Evolutionary conservation across 2,113 vertebrate genomes (phyloP).

Genomic region (Ploceus nigricollis): DNA sequence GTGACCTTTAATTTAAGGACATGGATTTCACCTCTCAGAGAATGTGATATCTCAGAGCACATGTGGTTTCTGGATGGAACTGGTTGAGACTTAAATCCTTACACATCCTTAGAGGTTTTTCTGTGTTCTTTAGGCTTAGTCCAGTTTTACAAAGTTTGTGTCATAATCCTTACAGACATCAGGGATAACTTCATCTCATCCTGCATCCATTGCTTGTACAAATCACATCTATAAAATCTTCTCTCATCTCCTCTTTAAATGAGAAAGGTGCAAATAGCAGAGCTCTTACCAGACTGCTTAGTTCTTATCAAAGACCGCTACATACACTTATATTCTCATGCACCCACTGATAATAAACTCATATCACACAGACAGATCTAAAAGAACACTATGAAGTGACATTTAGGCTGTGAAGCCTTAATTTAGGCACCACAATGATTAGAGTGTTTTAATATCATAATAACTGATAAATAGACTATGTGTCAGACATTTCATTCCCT

Average conservation of each 20-base stretch:
- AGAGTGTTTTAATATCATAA: constrained; percentile 76
- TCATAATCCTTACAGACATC: background rate
- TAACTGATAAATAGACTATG: constrained; percentile 79
- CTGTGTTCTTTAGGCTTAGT: background rate
- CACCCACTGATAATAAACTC: constrained; percentile 27
- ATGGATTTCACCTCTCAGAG: background rate
- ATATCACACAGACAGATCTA: constrained; percentile 52
- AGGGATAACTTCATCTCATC: background rate
- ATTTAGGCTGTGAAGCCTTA: constrained; percentile 71
- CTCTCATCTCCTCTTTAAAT: background rate
- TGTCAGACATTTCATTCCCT: constrained; percentile 78
- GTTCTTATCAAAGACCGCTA: background rate
- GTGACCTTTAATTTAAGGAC: background rate
- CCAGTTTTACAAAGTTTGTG: background rate
- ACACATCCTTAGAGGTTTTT: background rate
- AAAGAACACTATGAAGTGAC: constrained; percentile 63
- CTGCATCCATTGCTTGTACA: background rate
- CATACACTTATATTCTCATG: background rate
- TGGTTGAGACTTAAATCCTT: background rate
- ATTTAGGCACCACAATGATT: constrained; percentile 73
- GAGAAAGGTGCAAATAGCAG: background rate
- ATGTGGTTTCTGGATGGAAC: background rate
- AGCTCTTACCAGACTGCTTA: background rate
- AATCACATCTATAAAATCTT: background rate
- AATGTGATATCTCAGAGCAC: background rate